Evolutionary conservation across 2,797 vertebrate genomes (phyloP).

Genomic region (Betta splendens): DNA sequence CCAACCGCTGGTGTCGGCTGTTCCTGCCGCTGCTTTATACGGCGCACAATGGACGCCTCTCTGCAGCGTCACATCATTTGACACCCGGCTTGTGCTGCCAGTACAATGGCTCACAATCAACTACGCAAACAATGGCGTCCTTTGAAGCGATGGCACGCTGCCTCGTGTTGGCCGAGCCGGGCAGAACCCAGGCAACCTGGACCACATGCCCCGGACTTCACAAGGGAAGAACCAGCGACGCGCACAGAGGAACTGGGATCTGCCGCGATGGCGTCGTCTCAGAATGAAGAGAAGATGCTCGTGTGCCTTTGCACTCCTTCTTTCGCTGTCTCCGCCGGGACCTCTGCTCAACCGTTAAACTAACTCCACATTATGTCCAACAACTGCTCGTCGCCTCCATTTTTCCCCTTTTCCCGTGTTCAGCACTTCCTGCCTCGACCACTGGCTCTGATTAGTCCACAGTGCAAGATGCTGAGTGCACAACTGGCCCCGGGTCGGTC

Average conservation of each 20-base stretch:
- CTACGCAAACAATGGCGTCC: slow-evolving; percentile 42
- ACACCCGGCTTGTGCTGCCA: slow-evolving; percentile 39
- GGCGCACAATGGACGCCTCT: slow-evolving; percentile 56
- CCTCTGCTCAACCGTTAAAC: no score
- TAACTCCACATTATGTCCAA: no score
- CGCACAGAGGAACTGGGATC: slow-evolving; percentile 22
- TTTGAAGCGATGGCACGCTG: slow-evolving; percentile 38
- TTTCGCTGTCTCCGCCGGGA: no score
- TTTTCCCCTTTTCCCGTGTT: not conserved
- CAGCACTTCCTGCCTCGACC: slow-evolving; percentile 16
- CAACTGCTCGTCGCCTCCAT: slow-evolving; percentile 33
- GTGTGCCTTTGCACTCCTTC: no score
- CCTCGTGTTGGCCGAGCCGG: slow-evolving; percentile 44
- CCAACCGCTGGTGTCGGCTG: slow-evolving; percentile 43
- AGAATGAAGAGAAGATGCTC: not conserved
- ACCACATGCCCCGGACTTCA: slow-evolving; percentile 34
- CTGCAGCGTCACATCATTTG: slow-evolving; percentile 50
- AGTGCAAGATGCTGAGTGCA: slow-evolving; percentile 27
- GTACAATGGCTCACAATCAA: slow-evolving; percentile 64
- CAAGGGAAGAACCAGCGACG: no score
- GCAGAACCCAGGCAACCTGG: slow-evolving; percentile 54
- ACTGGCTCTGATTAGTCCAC: slow-evolving; percentile 1
- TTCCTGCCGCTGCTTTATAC: slow-evolving; percentile 63
- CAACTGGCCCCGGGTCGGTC: slow-evolving; percentile 26
- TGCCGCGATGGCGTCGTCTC: not conserved